Conservation (phyloP, 2,888 invertebrate genomes). For the Diplazon laetatorius region DNA sequence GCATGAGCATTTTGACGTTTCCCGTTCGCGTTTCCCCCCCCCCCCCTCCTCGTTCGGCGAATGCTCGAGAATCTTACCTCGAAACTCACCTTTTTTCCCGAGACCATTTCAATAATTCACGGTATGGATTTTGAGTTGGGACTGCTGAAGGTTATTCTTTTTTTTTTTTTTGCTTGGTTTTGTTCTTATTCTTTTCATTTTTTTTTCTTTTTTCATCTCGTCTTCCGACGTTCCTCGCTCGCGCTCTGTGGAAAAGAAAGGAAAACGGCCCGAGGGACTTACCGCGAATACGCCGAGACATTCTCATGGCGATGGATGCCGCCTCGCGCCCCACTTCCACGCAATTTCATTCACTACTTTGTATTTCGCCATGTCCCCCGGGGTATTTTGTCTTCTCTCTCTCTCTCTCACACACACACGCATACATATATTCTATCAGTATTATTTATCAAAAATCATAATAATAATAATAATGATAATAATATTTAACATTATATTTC, state of each 20-base stretch:
- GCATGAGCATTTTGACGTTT: slow-evolving; percentile 40
- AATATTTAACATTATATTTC: background rate
- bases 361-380: slow-evolving; percentile 37
- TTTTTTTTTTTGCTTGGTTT: slow-evolving; percentile 18
- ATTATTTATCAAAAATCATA: slow-evolving; percentile 23
- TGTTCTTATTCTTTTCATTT: slow-evolving; percentile 34
- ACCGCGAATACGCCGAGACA: slow-evolving; percentile 66
- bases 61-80: slow-evolving; percentile 17
- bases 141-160: slow-evolving; percentile 62
- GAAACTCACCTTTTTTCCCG: slow-evolving; percentile 56
- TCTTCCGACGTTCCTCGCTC: too few relatives aligned
- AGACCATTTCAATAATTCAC: slow-evolving; percentile 76
- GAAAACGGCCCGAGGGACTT: slow-evolving; percentile 65
- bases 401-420: background rate
- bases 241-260: slow-evolving; percentile 66
- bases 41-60: too few relatives aligned
- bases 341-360: slow-evolving; percentile 64
- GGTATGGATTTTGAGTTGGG: slow-evolving; percentile 74
- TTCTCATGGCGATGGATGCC: slow-evolving; percentile 74
- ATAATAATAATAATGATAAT: too few relatives aligned
- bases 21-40: slow-evolving; percentile 21
- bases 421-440: slow-evolving; percentile 19
- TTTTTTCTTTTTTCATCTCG: slow-evolving; percentile 48
- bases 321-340: slow-evolving; percentile 66
- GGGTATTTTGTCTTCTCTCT: slow-evolving; percentile 13